Evolutionary conservation across 2,888 invertebrate species (phyloP).

Genomic region (Meloe dianella): DNA sequence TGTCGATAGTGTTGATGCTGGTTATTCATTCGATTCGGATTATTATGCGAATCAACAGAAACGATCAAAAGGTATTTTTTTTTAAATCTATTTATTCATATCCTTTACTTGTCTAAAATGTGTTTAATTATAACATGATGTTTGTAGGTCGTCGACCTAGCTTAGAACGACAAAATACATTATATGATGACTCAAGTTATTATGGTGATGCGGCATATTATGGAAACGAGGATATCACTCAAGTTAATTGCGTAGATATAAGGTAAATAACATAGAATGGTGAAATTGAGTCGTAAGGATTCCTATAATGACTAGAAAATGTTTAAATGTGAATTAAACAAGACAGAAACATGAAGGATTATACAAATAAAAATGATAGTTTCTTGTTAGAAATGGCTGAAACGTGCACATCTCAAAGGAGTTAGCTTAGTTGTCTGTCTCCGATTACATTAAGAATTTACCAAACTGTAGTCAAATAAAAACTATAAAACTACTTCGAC

Average conservation of each 20-base stretch:
- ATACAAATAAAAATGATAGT: no score
- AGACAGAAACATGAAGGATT: no score
- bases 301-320: not conserved
- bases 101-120: no score
- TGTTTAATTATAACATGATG: not conserved
- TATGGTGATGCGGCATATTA: conserved; percentile 61
- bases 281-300: not conserved
- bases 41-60: conserved; percentile 56
- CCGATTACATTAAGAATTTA: no score
- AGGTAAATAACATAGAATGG: conserved; percentile 40
- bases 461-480: no score
- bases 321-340: not conserved
- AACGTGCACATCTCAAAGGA: no score
- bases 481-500: no score
- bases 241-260: conserved; percentile 50
- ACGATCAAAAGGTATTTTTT: conserved; percentile 48
- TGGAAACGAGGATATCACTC: conserved; percentile 50
- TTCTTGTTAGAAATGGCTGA: no score
- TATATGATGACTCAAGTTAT: conserved; percentile 75
- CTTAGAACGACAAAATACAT: conserved; percentile 79
- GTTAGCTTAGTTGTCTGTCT: no score
- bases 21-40: conserved; percentile 57
- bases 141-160: conserved; percentile 68
- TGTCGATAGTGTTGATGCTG: conserved; percentile 55
- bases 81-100: conserved; percentile 23